Evolutionary conservation across 2,113 vertebrate genomes (phyloP).

Genomic region (Alethe castanea): DNA sequence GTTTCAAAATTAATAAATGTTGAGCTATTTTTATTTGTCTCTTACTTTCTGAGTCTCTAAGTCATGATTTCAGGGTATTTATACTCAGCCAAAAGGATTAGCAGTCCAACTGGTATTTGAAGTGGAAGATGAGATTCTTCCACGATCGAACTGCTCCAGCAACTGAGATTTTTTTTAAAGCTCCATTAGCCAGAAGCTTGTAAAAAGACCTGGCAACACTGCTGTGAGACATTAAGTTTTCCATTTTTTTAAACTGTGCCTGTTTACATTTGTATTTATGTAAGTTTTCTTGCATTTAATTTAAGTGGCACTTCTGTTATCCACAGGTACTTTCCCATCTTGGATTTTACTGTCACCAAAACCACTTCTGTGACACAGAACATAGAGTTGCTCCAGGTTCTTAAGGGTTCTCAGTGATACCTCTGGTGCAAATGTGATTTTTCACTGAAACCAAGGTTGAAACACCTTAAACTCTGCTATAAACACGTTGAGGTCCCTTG

Average conservation of each 20-base stretch:
- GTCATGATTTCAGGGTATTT: background rate
- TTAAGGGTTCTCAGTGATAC: background rate
- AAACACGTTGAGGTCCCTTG: background rate
- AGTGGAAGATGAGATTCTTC: background rate
- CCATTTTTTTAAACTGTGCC: background rate
- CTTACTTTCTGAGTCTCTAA: background rate
- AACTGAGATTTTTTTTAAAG: background rate
- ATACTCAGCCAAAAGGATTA: background rate
- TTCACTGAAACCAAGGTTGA: background rate
- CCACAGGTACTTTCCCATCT: background rate
- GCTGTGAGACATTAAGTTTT: background rate
- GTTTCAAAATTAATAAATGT: background rate
- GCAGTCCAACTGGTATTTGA: background rate
- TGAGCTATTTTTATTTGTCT: background rate
- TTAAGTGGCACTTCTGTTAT: background rate
- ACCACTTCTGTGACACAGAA: background rate
- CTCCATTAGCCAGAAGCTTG: background rate
- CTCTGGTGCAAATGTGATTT: background rate
- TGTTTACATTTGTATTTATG: background rate
- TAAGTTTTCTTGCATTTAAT: background rate
- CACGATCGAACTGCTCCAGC: background rate
- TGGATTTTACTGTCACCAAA: background rate
- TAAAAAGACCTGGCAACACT: background rate
- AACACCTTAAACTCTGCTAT: background rate
- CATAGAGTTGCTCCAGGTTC: background rate